Percentiles rank a stretch among this genome's conserved stretches.
phyloP scores from a whole-genome alignment of 2,888 invertebrate species.

The Protodeltote pygarga region DNA sequence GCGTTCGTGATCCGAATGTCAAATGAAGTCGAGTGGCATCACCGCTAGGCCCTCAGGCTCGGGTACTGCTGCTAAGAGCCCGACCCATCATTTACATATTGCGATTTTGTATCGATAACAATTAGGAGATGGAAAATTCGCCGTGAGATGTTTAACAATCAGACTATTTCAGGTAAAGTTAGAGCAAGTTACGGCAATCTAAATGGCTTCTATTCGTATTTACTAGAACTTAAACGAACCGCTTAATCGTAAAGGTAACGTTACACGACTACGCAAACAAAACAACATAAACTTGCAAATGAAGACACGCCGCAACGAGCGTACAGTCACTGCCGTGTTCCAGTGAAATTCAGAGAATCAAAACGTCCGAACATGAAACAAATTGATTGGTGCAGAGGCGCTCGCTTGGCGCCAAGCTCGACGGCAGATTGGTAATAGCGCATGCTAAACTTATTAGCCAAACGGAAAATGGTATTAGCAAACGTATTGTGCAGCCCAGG shows the following conservation, averaged over 20 bases:
- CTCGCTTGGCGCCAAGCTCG: conserved; percentile 72
- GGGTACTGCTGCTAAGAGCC: conserved; percentile 60
- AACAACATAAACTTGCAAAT: conserved; percentile 75
- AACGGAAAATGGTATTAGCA: conserved; percentile 85
- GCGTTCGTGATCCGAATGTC: conserved; percentile 82
- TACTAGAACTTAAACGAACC: conserved; percentile 40
- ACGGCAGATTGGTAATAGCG: conserved; percentile 85
- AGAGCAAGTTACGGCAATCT: conserved; percentile 35
- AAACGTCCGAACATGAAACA: conserved; percentile 82
- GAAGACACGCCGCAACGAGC: conserved; percentile 75
- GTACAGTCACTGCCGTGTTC: conserved; percentile 64
- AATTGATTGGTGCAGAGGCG: conserved; percentile 83
- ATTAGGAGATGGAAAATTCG: conserved; percentile 70
- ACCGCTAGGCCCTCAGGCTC: conserved; percentile 59
- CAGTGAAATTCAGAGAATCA: conserved; percentile 78
- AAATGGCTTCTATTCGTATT: conserved; percentile 38
- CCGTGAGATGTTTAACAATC: conserved; percentile 57
- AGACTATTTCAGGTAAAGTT: conserved; percentile 38
- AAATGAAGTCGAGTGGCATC: conserved; percentile 72
- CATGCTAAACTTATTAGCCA: conserved; percentile 86
- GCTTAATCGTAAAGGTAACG: conserved; percentile 55
- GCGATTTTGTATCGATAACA: conserved; percentile 80
- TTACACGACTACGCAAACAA: conserved; percentile 63
- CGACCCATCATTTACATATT: conserved; percentile 81
- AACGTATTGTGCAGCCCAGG: conserved; percentile 68